phyloP scores from a whole-genome alignment of 2,797 vertebrate species.

The Kryptopterus vitreolus region DNA sequence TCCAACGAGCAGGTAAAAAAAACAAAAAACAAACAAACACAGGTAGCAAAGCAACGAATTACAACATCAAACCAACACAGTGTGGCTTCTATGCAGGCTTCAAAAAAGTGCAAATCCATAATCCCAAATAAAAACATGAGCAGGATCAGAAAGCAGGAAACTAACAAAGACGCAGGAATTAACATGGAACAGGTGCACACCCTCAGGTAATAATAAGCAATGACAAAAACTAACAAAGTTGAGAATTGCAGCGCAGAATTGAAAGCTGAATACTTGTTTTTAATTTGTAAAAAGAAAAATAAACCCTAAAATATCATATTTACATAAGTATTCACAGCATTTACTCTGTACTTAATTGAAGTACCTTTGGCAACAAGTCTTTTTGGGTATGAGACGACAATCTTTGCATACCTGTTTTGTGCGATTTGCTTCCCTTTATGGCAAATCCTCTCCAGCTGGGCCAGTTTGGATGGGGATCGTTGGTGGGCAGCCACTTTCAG shows the following conservation, averaged over 20 bases:
- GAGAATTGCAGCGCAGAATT: not conserved
- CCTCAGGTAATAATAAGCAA: not conserved
- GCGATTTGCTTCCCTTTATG: too few relatives aligned
- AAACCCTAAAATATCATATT: too few relatives aligned
- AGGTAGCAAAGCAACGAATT: not conserved
- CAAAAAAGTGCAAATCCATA: not conserved
- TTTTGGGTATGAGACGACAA: too few relatives aligned
- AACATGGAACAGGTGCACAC: constrained; percentile 1
- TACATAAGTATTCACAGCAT: too few relatives aligned
- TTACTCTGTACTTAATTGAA: too few relatives aligned
- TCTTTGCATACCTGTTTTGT: too few relatives aligned
- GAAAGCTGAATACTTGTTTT: too few relatives aligned
- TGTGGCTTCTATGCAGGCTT: not conserved
- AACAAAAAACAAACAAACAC: not conserved
- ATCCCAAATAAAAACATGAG: not conserved
- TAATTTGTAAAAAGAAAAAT: too few relatives aligned
- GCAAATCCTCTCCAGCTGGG: too few relatives aligned
- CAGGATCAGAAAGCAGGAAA: not conserved
- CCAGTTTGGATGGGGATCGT: too few relatives aligned
- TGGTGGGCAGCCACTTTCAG: too few relatives aligned
- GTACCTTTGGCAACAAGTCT: too few relatives aligned
- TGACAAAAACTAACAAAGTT: not conserved
- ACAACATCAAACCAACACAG: not conserved
- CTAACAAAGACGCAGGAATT: not conserved
- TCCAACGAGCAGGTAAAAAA: not conserved